Conservation (phyloP, 2,797 vertebrate species). For the Molossus alvarezi region DNA sequence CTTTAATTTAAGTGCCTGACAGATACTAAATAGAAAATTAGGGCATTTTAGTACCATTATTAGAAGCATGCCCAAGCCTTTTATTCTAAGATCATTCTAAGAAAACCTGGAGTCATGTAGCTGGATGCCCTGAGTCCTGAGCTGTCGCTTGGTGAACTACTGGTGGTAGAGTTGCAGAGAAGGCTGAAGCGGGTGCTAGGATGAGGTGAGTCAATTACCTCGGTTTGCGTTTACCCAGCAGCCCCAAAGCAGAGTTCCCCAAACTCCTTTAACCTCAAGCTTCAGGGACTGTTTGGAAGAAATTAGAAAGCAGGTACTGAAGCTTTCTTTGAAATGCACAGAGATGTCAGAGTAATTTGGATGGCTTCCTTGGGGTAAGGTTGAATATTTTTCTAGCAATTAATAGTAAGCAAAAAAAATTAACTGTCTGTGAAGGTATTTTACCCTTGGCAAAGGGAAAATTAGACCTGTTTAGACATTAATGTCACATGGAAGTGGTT, state of each 20-base stretch:
- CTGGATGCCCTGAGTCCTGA: neutral
- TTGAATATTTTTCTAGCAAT: slow-evolving; percentile 56
- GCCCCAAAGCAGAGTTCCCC: neutral
- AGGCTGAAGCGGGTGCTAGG: neutral
- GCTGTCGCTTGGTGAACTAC: slow-evolving; percentile 54
- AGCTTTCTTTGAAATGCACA: slow-evolving; percentile 7
- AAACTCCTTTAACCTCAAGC: neutral
- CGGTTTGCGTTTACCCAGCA: neutral
- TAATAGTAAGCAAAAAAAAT: neutral
- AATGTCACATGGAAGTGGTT: neutral
- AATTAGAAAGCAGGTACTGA: neutral
- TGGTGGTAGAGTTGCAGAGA: slow-evolving; percentile 17
- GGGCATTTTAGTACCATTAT: neutral
- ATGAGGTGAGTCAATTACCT: neutral
- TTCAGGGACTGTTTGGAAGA: neutral
- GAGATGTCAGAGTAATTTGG: slow-evolving; percentile 27
- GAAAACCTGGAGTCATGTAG: slow-evolving; percentile 67
- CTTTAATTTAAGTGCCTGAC: neutral
- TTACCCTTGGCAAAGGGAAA: neutral
- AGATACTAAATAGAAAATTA: slow-evolving; percentile 34
- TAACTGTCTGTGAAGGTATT: slow-evolving; percentile 9
- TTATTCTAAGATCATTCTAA: neutral
- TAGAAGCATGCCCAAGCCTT: neutral
- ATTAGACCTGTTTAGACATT: neutral
- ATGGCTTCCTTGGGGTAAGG: neutral